These are phyloP conservation scores for Heteromyza rotundicornis DNA, from an alignment of 2,888 invertebrate genomes.

Conservation along the genomic window DNA sequence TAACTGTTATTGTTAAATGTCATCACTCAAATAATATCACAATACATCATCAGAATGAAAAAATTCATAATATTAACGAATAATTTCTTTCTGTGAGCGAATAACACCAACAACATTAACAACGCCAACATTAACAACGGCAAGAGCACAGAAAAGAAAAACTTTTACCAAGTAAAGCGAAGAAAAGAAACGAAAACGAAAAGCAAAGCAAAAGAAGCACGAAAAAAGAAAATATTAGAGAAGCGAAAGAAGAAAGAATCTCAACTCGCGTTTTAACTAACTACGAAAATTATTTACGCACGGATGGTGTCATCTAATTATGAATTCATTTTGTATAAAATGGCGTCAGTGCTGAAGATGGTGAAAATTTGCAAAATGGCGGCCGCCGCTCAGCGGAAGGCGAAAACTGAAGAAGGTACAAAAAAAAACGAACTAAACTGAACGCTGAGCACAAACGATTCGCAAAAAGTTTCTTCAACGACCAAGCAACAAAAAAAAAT, in stretches of 20 bases:
- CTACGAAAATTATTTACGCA: constrained; percentile 61
- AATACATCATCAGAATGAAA: too few species aligned
- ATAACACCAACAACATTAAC: too few species aligned
- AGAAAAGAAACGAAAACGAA: constrained; percentile 13
- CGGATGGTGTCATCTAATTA: constrained; percentile 64
- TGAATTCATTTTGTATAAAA: constrained; percentile 53
- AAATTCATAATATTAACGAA: too few species aligned
- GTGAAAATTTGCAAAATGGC: constrained; percentile 30
- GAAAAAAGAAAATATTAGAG: not conserved
- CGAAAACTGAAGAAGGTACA: too few species aligned
- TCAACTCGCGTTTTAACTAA: constrained; percentile 43
- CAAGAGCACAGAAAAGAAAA: constrained; percentile 23
- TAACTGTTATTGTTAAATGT: too few species aligned
- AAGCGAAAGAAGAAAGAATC: not conserved
- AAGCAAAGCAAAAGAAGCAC: not conserved
- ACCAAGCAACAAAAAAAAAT: too few species aligned
- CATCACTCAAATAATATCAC: too few species aligned
- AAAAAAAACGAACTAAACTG: not conserved
- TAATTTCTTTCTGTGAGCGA: too few species aligned
- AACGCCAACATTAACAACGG: constrained; percentile 21
- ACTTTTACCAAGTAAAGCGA: constrained; percentile 23
- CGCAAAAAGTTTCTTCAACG: too few species aligned
- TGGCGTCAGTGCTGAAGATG: constrained; percentile 24
- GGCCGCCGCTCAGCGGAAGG: constrained; percentile 1
- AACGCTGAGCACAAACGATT: constrained; percentile 11